Evolutionary conservation across 2,797 vertebrate genomes (phyloP), one percentile per base, ranked within the genome.

Genomic region (Cirrhinus molitorella): DNA sequence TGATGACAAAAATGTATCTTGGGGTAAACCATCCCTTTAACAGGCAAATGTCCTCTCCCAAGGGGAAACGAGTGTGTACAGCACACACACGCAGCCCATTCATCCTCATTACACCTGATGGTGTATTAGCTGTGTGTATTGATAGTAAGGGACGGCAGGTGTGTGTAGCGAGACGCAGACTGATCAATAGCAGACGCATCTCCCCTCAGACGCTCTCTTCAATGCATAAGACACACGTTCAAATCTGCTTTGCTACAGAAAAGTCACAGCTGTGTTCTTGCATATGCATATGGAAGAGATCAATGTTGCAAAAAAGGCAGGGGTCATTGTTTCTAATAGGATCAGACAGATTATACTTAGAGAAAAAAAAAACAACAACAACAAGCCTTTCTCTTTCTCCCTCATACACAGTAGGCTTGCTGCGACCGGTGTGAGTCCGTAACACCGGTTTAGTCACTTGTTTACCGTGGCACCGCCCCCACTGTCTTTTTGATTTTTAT

Each of bases 131-230:
- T 63, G 16, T 82, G 70, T 80, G 51, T 73, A 85, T 74, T 79
- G 84, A 79, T 68, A 34, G 53, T 81, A 79, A 84, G 19, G 40
- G 84, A 86, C 84, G 59, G 87, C 85, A 85, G 87, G 71, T 83
- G 65, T 85, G 65, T 84, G 78, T 85, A 80, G 85, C 28, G 78
- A 84, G 87, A 88, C 70, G 81, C 87, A 78, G 43, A 75, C 76
- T 84, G 87, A 91, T 92, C 89, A 84, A 90, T 91, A 90, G 88
- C 8, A 53, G 81, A 87, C 81, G 77, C n/a, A 85, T 65, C 68
- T 34, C 80, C 49, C 31, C 10, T 72, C 49, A 31, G 53, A 10
- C 34, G 25, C 19, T 61, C 23, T 43, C 34, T 65, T 28, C 45
- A 47, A 53, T n/a, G 53, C 51, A 71, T 51, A 40, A 11, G 16